These are phyloP conservation scores for Aspidiotus destructor DNA, from an alignment of 2,888 invertebrate genomes.

Conservation along the genomic window DNA sequence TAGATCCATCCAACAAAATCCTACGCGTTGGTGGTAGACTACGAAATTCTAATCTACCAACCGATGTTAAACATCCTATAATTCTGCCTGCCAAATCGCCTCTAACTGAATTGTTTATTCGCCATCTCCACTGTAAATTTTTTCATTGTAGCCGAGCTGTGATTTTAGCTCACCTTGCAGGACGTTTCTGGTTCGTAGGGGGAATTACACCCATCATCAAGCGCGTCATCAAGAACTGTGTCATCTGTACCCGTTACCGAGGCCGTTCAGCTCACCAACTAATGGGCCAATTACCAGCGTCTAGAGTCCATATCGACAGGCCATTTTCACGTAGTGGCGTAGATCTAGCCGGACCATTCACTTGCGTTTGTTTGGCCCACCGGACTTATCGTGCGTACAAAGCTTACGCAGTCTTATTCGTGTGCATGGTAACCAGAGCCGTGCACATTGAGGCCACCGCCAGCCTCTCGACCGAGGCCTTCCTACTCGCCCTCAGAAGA, in stretches of 20 bases:
- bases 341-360: constrained; percentile 7
- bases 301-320: not conserved
- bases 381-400: not conserved
- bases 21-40: constrained; percentile 14
- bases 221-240: not conserved
- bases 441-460: constrained; percentile 11
- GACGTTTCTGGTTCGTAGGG: not conserved
- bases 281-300: not conserved
- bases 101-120: not conserved
- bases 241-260: not conserved
- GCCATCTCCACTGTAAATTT: not conserved
- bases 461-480: not conserved
- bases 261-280: not conserved
- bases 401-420: constrained; percentile 4
- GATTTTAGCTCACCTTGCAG: not conserved
- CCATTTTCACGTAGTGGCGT: not conserved
- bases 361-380: not conserved
- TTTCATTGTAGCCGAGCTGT: not conserved
- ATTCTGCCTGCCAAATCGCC: not conserved
- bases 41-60: constrained; percentile 1
- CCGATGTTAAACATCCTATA: not conserved
- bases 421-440: constrained; percentile 13
- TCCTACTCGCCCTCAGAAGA: not conserved
- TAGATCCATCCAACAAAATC: not conserved
- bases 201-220: not conserved